A percentile compares a stretch with the other conserved stretches of the same genome.
phyloP scores from a whole-genome alignment of 2,113 vertebrate species.

The Psittacus erithacus region DNA sequence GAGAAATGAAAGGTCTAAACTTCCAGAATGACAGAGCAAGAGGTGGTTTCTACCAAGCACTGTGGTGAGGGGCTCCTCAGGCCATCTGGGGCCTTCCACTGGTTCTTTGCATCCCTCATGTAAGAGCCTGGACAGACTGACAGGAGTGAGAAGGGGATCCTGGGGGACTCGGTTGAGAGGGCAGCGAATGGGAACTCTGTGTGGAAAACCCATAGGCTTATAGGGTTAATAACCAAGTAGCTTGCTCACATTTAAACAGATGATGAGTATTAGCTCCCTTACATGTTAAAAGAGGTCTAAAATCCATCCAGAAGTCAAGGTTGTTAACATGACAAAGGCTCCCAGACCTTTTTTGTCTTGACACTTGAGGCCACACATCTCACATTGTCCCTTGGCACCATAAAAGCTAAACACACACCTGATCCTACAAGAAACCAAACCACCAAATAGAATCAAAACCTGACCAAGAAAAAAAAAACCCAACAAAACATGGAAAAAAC shows the following conservation, averaged over 20 bases:
- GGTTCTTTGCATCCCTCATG: fast-evolving
- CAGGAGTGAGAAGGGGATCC: neutral
- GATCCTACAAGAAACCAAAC: neutral
- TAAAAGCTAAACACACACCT: no score
- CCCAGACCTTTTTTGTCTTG: neutral
- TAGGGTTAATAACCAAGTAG: neutral
- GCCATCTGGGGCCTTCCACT: neutral
- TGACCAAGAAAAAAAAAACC: neutral
- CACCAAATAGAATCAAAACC: neutral
- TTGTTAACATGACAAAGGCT: neutral
- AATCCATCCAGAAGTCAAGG: neutral
- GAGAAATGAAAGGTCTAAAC: neutral
- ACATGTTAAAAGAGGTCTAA: neutral
- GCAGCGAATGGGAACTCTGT: neutral
- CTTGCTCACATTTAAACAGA: neutral
- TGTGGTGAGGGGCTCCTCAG: neutral
- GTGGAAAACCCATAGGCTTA: neutral
- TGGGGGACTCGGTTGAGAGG: neutral
- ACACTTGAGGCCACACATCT: neutral
- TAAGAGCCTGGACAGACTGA: neutral
- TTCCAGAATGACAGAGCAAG: neutral
- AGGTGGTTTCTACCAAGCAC: neutral
- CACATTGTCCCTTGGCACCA: no score
- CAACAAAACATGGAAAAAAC: neutral
- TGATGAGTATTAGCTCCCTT: neutral